phyloP scores from a whole-genome alignment of 2,888 invertebrate species.

The Tetragonula carbonaria region DNA sequence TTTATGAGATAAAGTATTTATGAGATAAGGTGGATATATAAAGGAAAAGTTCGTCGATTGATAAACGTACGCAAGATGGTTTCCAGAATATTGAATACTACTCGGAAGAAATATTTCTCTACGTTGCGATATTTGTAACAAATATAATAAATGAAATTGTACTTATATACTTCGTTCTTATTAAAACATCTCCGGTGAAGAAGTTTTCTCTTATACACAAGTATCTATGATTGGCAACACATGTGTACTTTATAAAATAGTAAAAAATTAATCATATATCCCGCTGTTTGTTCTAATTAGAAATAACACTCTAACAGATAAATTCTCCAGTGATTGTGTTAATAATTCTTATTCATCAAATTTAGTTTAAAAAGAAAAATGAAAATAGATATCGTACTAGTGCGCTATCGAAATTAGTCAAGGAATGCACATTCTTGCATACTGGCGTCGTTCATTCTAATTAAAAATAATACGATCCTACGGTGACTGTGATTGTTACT shows the following conservation, averaged over 20 bases:
- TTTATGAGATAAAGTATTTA: conserved; percentile 20
- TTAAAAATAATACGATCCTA: no score
- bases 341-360: background rate
- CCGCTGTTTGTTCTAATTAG: background rate
- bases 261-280: background rate
- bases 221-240: no score
- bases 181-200: no score
- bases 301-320: background rate
- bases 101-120: background rate
- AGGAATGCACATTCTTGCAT: conserved; percentile 37
- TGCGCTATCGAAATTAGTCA: background rate
- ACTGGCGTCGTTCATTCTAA: no score
- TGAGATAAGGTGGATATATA: background rate
- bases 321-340: background rate
- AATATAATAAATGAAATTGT: no score
- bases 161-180: no score
- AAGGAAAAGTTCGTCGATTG: background rate
- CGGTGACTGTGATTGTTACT: no score
- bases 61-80: background rate
- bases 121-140: background rate
- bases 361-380: background rate
- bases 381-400: background rate
- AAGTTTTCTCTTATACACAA: no score
- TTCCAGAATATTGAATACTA: background rate
- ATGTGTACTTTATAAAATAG: background rate